Conservation (phyloP, 1,140 invertebrate species). For the Bombyx mandarina region DNA sequence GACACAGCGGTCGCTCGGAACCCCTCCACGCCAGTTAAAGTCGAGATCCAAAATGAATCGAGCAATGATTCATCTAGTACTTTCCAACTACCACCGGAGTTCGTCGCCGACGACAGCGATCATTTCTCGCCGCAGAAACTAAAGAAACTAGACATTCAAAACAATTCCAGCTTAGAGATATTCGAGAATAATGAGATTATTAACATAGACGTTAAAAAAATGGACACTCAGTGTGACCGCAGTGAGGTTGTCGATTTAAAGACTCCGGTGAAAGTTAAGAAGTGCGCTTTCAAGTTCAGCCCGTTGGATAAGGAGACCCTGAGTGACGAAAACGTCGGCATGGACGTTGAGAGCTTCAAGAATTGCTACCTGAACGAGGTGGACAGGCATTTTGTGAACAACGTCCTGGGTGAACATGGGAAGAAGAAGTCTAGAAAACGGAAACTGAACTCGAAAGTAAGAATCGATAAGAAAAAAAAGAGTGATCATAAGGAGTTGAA, state of each 20-base stretch:
- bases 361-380: slow-evolving; percentile 45
- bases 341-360: slow-evolving; percentile 49
- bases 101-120: slow-evolving; percentile 10
- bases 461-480: slow-evolving; percentile 5
- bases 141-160: slow-evolving; percentile 34
- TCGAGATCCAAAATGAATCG: too few relatives aligned
- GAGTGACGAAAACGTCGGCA: slow-evolving; percentile 21
- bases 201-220: slow-evolving; percentile 32
- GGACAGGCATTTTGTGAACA: slow-evolving; percentile 16
- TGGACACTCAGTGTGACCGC: slow-evolving; percentile 9
- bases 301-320: slow-evolving; percentile 27
- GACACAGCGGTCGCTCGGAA: too few relatives aligned
- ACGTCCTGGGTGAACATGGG: slow-evolving; percentile 1
- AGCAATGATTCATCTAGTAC: slow-evolving; percentile 12
- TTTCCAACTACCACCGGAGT: slow-evolving; percentile 19
- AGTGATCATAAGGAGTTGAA: slow-evolving; percentile 4
- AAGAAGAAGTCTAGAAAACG: slow-evolving; percentile 13
- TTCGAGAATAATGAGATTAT: slow-evolving; percentile 31
- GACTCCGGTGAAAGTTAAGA: slow-evolving; percentile 17
- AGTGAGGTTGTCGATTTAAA: slow-evolving; percentile 11
- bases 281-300: slow-evolving; percentile 37
- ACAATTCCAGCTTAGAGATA: slow-evolving; percentile 42
- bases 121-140: slow-evolving; percentile 29
- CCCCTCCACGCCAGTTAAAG: too few relatives aligned
- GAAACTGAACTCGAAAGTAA: slow-evolving; percentile 20